Base-by-base conservation (phyloP, 1,140 invertebrate species). In the Panagrolaimus sp. region DNA sequence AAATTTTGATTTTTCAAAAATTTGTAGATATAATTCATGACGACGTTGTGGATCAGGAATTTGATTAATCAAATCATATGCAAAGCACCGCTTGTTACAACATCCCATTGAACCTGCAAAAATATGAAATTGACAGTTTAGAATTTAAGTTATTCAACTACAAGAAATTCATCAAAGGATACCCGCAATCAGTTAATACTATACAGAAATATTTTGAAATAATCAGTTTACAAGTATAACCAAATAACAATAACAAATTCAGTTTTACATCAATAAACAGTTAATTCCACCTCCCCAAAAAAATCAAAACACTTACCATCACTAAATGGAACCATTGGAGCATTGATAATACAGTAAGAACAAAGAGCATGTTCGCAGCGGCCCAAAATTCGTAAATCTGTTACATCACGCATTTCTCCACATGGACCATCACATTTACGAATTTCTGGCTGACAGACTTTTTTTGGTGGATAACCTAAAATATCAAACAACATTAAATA, bases 11-110 rank as follows among this genome's bases (percentile, higher is more conserved):
- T 42, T 31, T 42, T 65, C 62, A 42, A 42, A 62, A 14, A 62
- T 65, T 5, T 43, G 92, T 74, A 92, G 92, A 27, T 57, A 57
- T 9, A 57, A 27, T 20, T 57, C 20, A 57, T 57, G 51, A 11
- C 27, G 20, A 3, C 51, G 51, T 5, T 57, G n/a, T 13, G 20
- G 14, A 57, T 57, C 51, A 11, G 51, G 51, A 57, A 57, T 16
- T 11, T 27, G 13, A 16, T 20, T 11, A 16, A 57, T 16, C 9
- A 57, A 25, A 16, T 57, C 51, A 16, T 11, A 11, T 3, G 51
- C 51, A 27, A 57, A 57, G 8, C 51, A 57, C 9, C 51, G 11
- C 20, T 57, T 57, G 51, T 57, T 57, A 20, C 51, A 57, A 16
- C 51, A 57, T 11, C 51, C 51, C 51, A 57, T 57, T 11, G 20